phyloP scores from a whole-genome alignment of 2,888 invertebrate genomes.

The Caenorhabditis japonica region DNA sequence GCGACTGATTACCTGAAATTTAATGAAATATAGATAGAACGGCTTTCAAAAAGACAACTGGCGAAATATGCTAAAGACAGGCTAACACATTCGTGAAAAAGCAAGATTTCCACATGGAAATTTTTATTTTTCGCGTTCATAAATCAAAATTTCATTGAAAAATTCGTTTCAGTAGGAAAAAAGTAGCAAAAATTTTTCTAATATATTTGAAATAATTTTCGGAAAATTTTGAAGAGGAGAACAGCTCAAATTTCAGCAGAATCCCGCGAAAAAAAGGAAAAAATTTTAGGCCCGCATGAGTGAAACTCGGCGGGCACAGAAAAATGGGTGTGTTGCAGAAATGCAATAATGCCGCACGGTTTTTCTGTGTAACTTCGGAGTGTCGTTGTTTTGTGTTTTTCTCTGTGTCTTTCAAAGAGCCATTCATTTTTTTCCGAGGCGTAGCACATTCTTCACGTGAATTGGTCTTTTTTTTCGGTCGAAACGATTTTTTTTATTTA shows the following conservation, averaged over 20 bases:
- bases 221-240: background rate
- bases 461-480: background rate
- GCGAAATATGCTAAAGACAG: constrained; percentile 1
- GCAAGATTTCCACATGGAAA: too few species aligned
- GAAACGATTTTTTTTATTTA: background rate
- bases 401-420: constrained; percentile 8
- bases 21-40: background rate
- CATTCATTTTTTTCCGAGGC: constrained; percentile 1
- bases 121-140: too few species aligned
- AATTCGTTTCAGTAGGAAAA: too few species aligned
- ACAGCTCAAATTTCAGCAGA: constrained; percentile 2
- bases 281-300: constrained; percentile 27
- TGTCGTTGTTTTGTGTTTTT: constrained; percentile 17
- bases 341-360: constrained; percentile 27
- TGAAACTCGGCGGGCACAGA: constrained; percentile 10
- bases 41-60: background rate
- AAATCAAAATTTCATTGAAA: too few species aligned
- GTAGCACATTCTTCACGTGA: constrained; percentile 25
- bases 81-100: too few species aligned
- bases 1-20: constrained; percentile 61
- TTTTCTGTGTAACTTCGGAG: constrained; percentile 12
- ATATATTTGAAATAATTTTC: background rate
- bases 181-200: too few species aligned
- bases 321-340: constrained; percentile 22
- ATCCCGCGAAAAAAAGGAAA: constrained; percentile 17